Conservation (phyloP, 37 sponge, comb jelly and placozoan genomes). For the Spongia lamella region DNA sequence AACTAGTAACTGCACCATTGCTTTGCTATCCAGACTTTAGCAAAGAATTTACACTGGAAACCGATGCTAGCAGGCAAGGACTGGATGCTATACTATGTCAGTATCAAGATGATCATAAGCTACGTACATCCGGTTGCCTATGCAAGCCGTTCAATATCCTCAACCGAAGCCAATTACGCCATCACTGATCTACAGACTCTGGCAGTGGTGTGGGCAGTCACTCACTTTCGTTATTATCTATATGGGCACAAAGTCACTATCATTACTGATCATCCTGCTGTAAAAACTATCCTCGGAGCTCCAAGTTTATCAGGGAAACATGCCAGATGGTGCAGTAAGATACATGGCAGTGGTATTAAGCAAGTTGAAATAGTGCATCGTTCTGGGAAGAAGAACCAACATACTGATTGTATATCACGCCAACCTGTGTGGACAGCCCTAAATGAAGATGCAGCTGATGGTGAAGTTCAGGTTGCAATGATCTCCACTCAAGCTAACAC, state of each 20-base stretch:
- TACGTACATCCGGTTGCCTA: slow-evolving; percentile 31
- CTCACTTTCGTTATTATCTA: slow-evolving; percentile 5
- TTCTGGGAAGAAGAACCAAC: slow-evolving; percentile 29
- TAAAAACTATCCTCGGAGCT: slow-evolving; percentile 25
- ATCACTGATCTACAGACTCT: slow-evolving; percentile 41
- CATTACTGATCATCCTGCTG: slow-evolving; percentile 29
- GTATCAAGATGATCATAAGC: background rate
- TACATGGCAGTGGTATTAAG: slow-evolving; percentile 7
- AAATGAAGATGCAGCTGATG: too few species aligned
- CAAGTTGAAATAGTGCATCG: slow-evolving; percentile 20
- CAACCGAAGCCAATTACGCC: slow-evolving; percentile 29
- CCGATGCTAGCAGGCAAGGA: slow-evolving; percentile 15
- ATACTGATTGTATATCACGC: slow-evolving; percentile 35
- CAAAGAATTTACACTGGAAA: too few species aligned
- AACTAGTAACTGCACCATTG: too few species aligned
- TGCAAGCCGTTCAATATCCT: slow-evolving; percentile 28
- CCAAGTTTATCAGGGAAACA: slow-evolving; percentile 22
- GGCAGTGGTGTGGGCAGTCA: slow-evolving; percentile 45
- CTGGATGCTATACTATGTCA: slow-evolving; percentile 27
- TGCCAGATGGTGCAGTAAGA: slow-evolving; percentile 35
- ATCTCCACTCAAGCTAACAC: too few species aligned
- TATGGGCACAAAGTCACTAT: slow-evolving; percentile 25
- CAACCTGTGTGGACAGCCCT: too few species aligned
- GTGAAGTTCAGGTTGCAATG: too few species aligned
- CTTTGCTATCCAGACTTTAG: too few species aligned